A percentile compares a stretch with the other conserved stretches of the same genome.
Conservation (phyloP, 92 coral and sea anemone genomes). For the Porites lobata region DNA sequence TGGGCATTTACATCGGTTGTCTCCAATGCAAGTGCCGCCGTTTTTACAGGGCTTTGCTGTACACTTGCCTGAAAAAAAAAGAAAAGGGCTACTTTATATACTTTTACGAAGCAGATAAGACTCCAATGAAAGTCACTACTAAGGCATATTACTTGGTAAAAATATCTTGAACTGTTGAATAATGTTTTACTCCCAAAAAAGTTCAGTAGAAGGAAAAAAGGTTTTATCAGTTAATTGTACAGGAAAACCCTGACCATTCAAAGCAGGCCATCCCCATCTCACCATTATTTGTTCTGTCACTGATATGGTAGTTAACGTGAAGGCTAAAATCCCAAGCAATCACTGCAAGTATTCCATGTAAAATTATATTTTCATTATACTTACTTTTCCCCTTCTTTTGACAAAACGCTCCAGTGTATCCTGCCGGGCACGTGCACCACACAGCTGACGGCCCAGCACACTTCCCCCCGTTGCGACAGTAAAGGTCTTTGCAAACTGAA, state of each 20-base stretch:
- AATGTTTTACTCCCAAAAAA: no score
- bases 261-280: no score
- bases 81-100: no score
- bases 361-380: background rate
- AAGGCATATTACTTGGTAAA: background rate
- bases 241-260: no score
- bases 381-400: slow-evolving; percentile 3
- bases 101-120: no score
- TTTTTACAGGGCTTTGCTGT: slow-evolving; percentile 59
- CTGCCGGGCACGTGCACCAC: slow-evolving; percentile 69
- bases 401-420: slow-evolving; percentile 74
- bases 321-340: no score
- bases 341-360: no score
- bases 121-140: background rate
- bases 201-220: no score
- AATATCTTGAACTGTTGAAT: no score
- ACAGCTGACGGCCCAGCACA: slow-evolving; percentile 67
- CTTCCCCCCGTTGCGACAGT: slow-evolving; percentile 83
- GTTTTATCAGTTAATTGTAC: no score
- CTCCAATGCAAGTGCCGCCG: slow-evolving; percentile 79
- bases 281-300: no score
- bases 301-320: no score
- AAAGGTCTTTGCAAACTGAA: slow-evolving; percentile 70
- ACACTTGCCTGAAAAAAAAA: slow-evolving; percentile 45
- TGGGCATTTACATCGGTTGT: slow-evolving; percentile 73